Base-by-base conservation (phyloP, 2,797 vertebrate species). In the Lophura swinhoii region DNA sequence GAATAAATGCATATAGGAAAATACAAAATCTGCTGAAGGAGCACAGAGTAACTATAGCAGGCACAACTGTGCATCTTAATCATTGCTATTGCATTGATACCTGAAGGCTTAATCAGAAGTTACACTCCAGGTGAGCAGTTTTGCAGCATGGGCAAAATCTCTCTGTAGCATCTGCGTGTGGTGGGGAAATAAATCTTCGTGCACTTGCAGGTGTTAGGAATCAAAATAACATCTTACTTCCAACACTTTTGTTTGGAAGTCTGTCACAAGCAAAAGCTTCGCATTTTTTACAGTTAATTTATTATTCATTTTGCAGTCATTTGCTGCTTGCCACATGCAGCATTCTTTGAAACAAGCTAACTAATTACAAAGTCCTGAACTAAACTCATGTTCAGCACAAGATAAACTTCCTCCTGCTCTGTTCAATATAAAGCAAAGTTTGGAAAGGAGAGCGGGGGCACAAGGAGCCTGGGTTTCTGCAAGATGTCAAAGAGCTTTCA, bases 141-240 rank as follows among this genome's bases (percentile, higher is more conserved):
- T 39, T 59, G 43, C 58, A 87, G 71, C 14, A 51, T 8, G 28
- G 74, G 28, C 41, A 88, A 84, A 91, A 94, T 51, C 77, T 29
- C 87, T 69, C 51, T 93, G 68, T 55, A 56, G 77, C 64, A 93
- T 69, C 67, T 58, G 56, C n/a, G 12, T 58, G 0, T 72, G 55
- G 41, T 67, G 14, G 59, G 80, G 58, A 93, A 94, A 76, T 87
- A 91, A 90, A 89, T 83, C 33, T 85, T 55, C 35, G 14, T 60
- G 28, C 71, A 55, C 22, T 48, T 81, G 46, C 87, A 94, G 92
- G 88, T 96, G 88, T 92, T 95, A 87, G 89, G 93, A 95, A 78
- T 89, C 93, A 96, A 96, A 96, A 85, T 33, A 85, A 33, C 46
- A n/a, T 90, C 69, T 74, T 51, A 28, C 0, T 3, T 91, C 58